Evolutionary conservation across 2,797 vertebrate species (phyloP).

Genomic region (Phalanger gymnotis): DNA sequence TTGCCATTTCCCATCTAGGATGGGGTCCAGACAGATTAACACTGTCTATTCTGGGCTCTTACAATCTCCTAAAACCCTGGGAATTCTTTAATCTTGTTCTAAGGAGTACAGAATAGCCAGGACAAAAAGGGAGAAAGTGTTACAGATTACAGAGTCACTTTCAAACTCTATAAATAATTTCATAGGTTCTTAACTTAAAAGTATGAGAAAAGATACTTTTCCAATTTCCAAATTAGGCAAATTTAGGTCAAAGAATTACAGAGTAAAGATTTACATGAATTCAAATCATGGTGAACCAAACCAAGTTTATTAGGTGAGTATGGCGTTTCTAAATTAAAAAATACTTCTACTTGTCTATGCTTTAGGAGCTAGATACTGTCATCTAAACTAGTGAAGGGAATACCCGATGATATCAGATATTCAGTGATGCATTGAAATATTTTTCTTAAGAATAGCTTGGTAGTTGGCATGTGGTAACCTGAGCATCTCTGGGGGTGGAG

Average conservation of each 20-base stretch:
- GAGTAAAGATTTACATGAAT: fast-evolving
- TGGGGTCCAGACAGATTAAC: conserved; percentile 2
- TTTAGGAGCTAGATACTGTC: neutral
- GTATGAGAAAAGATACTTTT: neutral
- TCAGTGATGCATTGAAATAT: neutral
- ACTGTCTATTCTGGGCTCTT: neutral
- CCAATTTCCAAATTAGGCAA: neutral
- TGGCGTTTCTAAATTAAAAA: fast-evolving
- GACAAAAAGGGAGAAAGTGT: neutral
- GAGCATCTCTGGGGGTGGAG: neutral
- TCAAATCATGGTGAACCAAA: neutral
- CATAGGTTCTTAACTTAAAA: neutral
- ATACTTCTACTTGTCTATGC: neutral
- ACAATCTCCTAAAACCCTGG: neutral
- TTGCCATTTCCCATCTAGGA: neutral
- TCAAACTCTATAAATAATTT: neutral
- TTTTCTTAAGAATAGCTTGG: neutral
- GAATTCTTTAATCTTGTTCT: neutral
- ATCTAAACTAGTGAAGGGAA: neutral
- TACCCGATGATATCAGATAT: neutral
- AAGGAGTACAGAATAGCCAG: fast-evolving
- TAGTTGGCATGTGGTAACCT: fast-evolving
- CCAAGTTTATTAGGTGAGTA: fast-evolving
- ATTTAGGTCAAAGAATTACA: fast-evolving
- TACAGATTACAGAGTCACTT: neutral